Evolutionary conservation across 2,113 vertebrate genomes (phyloP).

Genomic region (Limanda limanda): DNA sequence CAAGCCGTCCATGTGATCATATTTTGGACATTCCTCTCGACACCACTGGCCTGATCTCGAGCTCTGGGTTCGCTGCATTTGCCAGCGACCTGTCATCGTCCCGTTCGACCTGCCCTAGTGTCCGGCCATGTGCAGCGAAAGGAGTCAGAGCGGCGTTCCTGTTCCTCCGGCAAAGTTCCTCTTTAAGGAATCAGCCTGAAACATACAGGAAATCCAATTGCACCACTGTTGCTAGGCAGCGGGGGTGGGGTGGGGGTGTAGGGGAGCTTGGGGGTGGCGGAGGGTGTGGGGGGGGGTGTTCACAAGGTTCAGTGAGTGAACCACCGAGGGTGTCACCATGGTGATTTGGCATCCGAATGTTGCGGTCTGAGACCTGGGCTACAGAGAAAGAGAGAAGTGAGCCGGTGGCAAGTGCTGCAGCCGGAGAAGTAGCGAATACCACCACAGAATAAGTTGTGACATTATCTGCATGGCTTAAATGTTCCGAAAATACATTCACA

Average conservation of each 20-base stretch:
- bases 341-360: slow-evolving; percentile 83
- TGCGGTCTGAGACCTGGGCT: slow-evolving; percentile 80
- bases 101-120: slow-evolving; percentile 22
- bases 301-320: slow-evolving; percentile 77
- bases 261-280: neutral
- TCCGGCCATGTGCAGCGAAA: slow-evolving; percentile 25
- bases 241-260: slow-evolving; percentile 15
- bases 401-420: slow-evolving; percentile 52
- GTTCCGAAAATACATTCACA: slow-evolving; percentile 2
- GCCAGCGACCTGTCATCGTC: slow-evolving; percentile 4
- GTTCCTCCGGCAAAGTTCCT: slow-evolving; percentile 75
- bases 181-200: slow-evolving; percentile 76
- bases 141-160: slow-evolving; percentile 45
- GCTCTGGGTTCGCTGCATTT: neutral
- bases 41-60: neutral
- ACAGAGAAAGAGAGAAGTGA: slow-evolving; percentile 74
- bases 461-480: slow-evolving; percentile 3
- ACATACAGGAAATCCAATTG: slow-evolving; percentile 81
- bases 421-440: slow-evolving; percentile 57
- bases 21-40: slow-evolving; percentile 11
- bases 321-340: slow-evolving; percentile 82
- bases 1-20: neutral
- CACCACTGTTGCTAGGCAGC: slow-evolving; percentile 83
- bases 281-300: slow-evolving; percentile 45
- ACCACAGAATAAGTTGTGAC: slow-evolving; percentile 44